Base-by-base conservation (phyloP, 64 coral and sea anemone genomes). In the Anthopleura sola region DNA sequence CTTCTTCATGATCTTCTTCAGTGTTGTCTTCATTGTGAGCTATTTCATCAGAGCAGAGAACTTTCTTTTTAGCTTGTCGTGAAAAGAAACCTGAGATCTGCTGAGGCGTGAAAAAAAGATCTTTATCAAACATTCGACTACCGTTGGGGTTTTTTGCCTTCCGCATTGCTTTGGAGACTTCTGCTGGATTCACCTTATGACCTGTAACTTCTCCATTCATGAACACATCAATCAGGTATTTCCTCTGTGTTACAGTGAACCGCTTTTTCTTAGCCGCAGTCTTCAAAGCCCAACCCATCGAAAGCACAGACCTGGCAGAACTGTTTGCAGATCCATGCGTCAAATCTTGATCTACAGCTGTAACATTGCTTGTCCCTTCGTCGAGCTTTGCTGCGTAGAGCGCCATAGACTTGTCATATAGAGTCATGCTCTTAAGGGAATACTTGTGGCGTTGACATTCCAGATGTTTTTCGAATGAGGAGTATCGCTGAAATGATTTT, bases 261-360 rank as follows among this genome's bases (percentile, higher is more conserved):
- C 78, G 13, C 13, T 53, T 53, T 91, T 75, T 86, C 56, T 75
- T 86, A 5, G 32, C 29, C 33, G 75, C 75, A 66, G 74, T 83
- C 88, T 91, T 91, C 76, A 91, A 80, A 86, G 90, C 90, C 90
- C 90, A 86, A 80, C 78, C 90, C 90, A 91, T 91, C 18, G 74
- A 5, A 6, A 76, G 74, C 16, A 34, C 74, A 76, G 74, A 36
- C 11, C 29, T 3, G 24, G 74, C 74, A 37, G 50, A 13, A 17
- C 2, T 18, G 34, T 21, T 36, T 15, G 16, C 29, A 36, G 37
- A 76, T 76, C 16, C 74, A 17, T 76, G 74, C 37, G 74, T 33
- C 33, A 36, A 20, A 39, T 37, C 16, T 53, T 13, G 50, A 53
- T 53, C 50, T 20, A 62, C 21, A 62, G 58, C 21, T 6, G 21